Evolutionary conservation across 2,797 vertebrate species (phyloP).

Genomic region (Meda fulgida): DNA sequence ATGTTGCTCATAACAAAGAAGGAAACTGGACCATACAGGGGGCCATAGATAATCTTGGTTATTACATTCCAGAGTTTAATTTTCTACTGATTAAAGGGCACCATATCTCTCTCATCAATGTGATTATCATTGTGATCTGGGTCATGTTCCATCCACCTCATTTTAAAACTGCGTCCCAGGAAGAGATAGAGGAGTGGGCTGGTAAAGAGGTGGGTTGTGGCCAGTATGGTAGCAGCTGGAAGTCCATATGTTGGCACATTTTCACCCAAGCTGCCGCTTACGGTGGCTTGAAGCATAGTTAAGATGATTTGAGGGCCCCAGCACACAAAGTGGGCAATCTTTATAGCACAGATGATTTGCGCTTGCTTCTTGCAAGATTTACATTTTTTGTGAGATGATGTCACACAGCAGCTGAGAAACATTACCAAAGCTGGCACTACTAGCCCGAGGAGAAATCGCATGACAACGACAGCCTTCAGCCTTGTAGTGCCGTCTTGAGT

Average conservation of each 20-base stretch:
- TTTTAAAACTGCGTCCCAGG: conserved; percentile 79
- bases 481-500: neutral
- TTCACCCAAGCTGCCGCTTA: neutral
- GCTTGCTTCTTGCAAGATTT: conserved; percentile 68
- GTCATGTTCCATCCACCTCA: conserved; percentile 40
- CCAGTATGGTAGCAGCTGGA: conserved; percentile 72
- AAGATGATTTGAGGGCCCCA: conserved; percentile 76
- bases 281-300: conserved; percentile 31
- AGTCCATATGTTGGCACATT: neutral
- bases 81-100: too few species aligned
- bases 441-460: conserved; percentile 75
- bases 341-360: conserved; percentile 74
- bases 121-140: too few species aligned
- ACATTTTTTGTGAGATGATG: neutral
- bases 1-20: too few species aligned
- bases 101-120: too few species aligned
- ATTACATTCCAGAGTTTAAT: too few species aligned
- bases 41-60: too few species aligned
- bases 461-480: conserved; percentile 58
- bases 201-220: conserved; percentile 80
- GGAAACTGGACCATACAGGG: too few species aligned
- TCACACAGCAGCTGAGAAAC: conserved; percentile 67
- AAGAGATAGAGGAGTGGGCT: conserved; percentile 83
- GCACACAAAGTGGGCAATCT: conserved; percentile 80
- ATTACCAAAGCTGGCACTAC: conserved; percentile 75